Evolutionary conservation across 2,797 vertebrate species (phyloP).

Genomic region (Oceanodroma leucorhoa): DNA sequence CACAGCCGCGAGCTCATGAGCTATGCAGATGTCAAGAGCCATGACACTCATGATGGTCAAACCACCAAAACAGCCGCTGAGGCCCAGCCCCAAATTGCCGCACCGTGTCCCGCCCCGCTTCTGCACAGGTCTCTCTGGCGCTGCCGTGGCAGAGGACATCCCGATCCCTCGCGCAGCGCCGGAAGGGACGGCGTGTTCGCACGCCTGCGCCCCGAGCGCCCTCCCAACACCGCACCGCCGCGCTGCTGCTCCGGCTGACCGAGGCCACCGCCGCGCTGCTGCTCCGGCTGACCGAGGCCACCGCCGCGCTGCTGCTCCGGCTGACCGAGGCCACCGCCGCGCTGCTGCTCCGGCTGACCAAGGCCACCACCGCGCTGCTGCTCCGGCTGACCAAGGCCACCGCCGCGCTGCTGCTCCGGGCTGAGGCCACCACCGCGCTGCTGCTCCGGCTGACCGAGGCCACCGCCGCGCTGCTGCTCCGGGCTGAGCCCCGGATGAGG

Average conservation of each 20-base stretch:
- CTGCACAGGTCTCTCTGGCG: rapidly evolving
- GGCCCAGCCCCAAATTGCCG: not conserved
- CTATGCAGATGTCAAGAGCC: not conserved
- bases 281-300: not conserved
- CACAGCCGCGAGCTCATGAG: rapidly evolving
- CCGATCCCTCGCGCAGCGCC: rapidly evolving
- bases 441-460: not conserved
- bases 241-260: not conserved
- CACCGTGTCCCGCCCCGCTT: no score
- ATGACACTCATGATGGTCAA: not conserved
- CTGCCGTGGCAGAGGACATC: rapidly evolving
- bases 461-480: not conserved
- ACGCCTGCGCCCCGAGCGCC: rapidly evolving
- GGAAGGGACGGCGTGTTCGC: rapidly evolving
- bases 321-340: no score
- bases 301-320: not conserved
- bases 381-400: not conserved
- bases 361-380: no score
- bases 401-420: not conserved
- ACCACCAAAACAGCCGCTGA: not conserved
- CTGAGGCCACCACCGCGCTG: not conserved
- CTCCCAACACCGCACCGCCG: rapidly evolving
- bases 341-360: no score
- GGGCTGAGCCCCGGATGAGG: not conserved
- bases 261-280: not conserved